Evolutionary conservation across 2,113 vertebrate genomes (phyloP).

Genomic region (Pygathrix nemaeus): DNA sequence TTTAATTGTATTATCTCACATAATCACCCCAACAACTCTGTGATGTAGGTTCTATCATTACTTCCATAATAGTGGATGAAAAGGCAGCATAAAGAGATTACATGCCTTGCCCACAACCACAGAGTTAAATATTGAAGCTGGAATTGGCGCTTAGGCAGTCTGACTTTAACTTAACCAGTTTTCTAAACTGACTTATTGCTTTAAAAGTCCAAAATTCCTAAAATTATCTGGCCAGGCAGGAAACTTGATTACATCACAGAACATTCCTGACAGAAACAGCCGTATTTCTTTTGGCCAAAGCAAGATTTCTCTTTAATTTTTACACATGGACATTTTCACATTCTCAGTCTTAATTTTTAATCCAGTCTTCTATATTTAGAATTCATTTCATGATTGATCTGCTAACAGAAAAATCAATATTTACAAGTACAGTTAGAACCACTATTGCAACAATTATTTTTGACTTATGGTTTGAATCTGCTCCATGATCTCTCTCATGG

Average conservation of each 20-base stretch:
- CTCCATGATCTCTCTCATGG: background rate
- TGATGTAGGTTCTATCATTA: background rate
- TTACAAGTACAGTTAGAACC: background rate
- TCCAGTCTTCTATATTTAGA: background rate
- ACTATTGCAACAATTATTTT: background rate
- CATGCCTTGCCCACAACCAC: background rate
- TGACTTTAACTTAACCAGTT: background rate
- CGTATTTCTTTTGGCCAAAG: background rate
- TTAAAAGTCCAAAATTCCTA: background rate
- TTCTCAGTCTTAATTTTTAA: conserved; percentile 1
- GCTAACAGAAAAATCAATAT: background rate
- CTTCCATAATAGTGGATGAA: background rate
- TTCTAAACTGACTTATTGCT: background rate
- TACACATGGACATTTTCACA: background rate
- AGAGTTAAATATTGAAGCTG: background rate
- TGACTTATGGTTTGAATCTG: background rate
- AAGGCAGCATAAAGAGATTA: background rate
- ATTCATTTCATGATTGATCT: background rate
- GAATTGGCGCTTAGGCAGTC: background rate
- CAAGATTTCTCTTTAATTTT: conserved; percentile 12
- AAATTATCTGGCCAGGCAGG: background rate
- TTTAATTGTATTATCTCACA: background rate
- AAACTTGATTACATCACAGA: background rate
- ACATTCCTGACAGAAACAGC: background rate
- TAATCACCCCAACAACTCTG: background rate